These are phyloP conservation scores for Chaetogeoica ovagalla DNA, from an alignment of 2,888 invertebrate genomes.

Conservation along the genomic window DNA sequence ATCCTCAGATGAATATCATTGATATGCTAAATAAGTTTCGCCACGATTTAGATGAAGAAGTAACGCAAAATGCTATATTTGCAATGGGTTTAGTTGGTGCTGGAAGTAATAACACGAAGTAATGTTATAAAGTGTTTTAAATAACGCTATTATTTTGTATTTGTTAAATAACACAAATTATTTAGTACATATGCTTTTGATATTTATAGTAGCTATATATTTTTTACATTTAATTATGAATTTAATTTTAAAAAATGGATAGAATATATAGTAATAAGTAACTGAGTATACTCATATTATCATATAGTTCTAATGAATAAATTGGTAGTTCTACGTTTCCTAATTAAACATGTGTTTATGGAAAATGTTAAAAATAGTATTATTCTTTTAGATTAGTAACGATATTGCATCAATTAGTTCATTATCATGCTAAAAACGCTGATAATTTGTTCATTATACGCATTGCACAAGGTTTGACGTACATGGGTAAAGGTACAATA, in stretches of 20 bases:
- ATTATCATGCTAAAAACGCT: constrained; percentile 97
- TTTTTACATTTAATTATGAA: too few relatives aligned
- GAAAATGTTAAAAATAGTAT: not conserved
- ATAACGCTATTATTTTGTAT: not conserved
- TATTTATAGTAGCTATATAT: not conserved
- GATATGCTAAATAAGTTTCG: constrained; percentile 99
- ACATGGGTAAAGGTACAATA: constrained; percentile 97
- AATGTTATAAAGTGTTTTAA: constrained; percentile 40
- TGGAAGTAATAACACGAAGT: constrained; percentile 78
- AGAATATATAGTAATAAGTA: too few relatives aligned
- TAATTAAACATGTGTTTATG: not conserved
- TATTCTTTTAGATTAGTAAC: constrained; percentile 77
- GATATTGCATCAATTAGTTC: constrained; percentile 95
- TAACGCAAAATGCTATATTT: constrained; percentile 97
- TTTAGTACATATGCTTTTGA: not conserved
- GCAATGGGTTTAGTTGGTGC: constrained; percentile 97
- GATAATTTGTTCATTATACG: constrained; percentile 97
- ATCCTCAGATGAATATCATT: constrained; percentile 88
- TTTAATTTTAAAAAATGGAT: too few relatives aligned
- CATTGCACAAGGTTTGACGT: constrained; percentile 93
- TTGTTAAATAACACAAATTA: not conserved
- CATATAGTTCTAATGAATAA: too few relatives aligned
- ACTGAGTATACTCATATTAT: too few relatives aligned
- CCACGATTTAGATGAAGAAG: constrained; percentile 96
- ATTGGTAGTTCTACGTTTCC: too few relatives aligned